Base-by-base conservation (phyloP, 2,888 invertebrate species). In the Epirrhoe tristata region DNA sequence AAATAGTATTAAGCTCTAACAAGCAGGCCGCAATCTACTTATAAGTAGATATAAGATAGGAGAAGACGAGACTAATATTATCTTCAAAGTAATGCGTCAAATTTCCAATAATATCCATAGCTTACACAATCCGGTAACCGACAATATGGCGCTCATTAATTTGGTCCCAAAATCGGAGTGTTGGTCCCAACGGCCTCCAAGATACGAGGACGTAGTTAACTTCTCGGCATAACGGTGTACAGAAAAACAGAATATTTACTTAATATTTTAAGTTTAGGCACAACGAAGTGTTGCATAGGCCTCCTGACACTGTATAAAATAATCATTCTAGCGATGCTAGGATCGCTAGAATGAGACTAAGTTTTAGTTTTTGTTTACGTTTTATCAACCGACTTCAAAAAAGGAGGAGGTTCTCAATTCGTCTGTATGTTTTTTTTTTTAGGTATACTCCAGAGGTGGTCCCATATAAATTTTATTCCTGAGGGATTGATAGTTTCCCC, bases 81-180 rank as follows among this genome's bases (percentile, higher is more conserved):
- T 16, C 17, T 17, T 16, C 17, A 51, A 51, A 17, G 31, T 48
- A 48, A n/a, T 52, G 10, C 31, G 24, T 52, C 50, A 16, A 31
- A 12, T 52, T 52, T 24, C 52, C 52, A 52, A 52, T 52, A 17
- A 54, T 16, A 14, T 54, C n/a, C 34, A 34, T 54, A 36, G 16
- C 54, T 67, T 63, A 59, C 66, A 58, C 52, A 58, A 53, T 63
- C 17, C 3, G 61, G 66, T 73, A 72, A 71, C 71, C 72, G 74
- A 73, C 74, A 74, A 69, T 71, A 71, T 70, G 67, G 67, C 51
- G 70, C 70, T 73, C 67, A 70, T 73, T 73, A 70, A 73, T 73
- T 74, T 71, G 24, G 61, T 63, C 71, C 70, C 69, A 63, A 71
- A 69, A 63, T 66, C 67, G 64, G 56, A 61, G 60, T 63, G 66